Percentiles rank a stretch among this genome's conserved stretches.
phyloP scores from a whole-genome alignment of 2,888 invertebrate species.

The Taphrorychus bicolor region DNA sequence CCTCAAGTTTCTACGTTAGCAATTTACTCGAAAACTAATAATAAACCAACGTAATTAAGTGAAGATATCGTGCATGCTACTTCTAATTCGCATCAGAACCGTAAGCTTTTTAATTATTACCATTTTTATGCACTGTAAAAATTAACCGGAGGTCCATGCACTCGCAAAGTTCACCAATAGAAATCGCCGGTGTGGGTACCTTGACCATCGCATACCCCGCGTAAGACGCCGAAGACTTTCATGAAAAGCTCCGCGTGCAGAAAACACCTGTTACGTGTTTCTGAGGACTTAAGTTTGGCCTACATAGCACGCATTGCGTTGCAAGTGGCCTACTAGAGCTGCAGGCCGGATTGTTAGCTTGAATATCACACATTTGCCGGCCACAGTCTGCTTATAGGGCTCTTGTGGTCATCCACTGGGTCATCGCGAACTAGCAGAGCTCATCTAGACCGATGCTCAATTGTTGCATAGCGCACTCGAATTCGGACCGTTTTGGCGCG shows the following conservation, averaged over 20 bases:
- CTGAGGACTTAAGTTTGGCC: constrained; percentile 28
- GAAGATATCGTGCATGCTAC: no score
- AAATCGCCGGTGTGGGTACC: neutral
- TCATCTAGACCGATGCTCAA: constrained; percentile 49
- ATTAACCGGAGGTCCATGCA: no score
- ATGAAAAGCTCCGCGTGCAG: constrained; percentile 23
- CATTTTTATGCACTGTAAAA: no score
- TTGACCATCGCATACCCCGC: constrained; percentile 2
- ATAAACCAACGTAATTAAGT: no score
- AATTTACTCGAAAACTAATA: no score
- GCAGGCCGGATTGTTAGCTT: neutral
- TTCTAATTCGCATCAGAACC: no score
- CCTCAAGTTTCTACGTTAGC: no score
- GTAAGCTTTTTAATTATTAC: no score
- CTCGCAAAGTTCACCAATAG: neutral
- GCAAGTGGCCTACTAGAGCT: constrained; percentile 19
- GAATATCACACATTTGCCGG: neutral
- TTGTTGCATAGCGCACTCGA: constrained; percentile 41
- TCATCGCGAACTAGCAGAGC: constrained; percentile 58
- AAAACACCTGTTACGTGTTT: constrained; percentile 34
- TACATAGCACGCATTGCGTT: constrained; percentile 25
- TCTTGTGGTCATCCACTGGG: constrained; percentile 49
- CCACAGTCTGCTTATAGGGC: constrained; percentile 19
- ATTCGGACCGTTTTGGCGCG: constrained; percentile 36
- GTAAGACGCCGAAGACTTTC: constrained; percentile 26